Base-by-base conservation (phyloP, 2,797 vertebrate species). In the Chromis chromis region DNA sequence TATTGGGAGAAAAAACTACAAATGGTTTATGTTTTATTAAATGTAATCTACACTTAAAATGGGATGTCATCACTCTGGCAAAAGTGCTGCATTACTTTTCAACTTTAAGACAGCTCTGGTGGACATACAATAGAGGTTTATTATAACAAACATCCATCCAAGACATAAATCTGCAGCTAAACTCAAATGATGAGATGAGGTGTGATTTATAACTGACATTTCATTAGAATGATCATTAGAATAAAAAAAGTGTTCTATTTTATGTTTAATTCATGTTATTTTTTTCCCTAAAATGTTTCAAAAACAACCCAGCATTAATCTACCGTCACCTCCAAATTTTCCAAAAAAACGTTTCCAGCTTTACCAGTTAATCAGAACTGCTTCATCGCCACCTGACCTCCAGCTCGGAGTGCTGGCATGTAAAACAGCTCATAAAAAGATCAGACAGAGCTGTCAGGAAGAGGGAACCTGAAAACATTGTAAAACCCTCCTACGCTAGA, bases 361-460 rank as follows among this genome's bases (percentile, higher is more conserved):
- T 74, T 31, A 74, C 52, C 77, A 73, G 83, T 73, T 82, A 62
- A 80, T 88, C 76, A 77, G 27, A 71, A 78, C 63, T 62, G 77
- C 68, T 74, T 83, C 75, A 67, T 53, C 14, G 60, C 71, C 79
- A 82, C 65, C 79, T 86, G 79, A 85, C 79, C 81, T 85, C 77
- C 80, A 42, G 7, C 66, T 63, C 61, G 3, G 78, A 42, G 74
- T 16, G 48, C 75, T 65, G 84, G 65, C 42, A 55, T 48, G 79
- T 84, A 83, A 90, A 90, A 86, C 72, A 74, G 56, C 75, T 87
- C 76, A 31, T 87, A 86, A 89, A 88, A 89, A 88, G 77, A 89
- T 88, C 89, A 85, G 70, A 86, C 79, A 68, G 71, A 83, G 55
- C 83, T 65, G 78, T 75, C 46, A 54, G 68, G 74, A 57, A 36